phyloP scores from a whole-genome alignment of 2,113 vertebrate genomes.

The Pandion haliaetus region DNA sequence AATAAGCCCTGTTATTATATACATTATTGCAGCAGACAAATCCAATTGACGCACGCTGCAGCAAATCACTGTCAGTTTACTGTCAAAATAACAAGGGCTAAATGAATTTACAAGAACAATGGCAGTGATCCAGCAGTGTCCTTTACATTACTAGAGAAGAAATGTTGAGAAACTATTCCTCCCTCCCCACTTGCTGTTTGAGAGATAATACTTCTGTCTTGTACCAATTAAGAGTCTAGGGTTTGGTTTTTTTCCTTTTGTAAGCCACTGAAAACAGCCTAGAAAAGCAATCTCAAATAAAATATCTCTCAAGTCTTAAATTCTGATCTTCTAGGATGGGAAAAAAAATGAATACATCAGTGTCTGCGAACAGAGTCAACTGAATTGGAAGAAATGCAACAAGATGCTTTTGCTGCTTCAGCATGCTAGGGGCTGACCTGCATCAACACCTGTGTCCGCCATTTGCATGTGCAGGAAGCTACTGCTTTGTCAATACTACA shows the following conservation, averaged over 20 bases:
- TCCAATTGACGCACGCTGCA: slow-evolving; percentile 61
- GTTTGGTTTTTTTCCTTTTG: neutral
- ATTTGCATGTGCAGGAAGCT: neutral
- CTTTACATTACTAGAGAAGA: neutral
- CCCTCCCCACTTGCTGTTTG: neutral
- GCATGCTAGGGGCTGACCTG: neutral
- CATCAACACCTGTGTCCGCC: neutral
- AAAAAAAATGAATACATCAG: neutral
- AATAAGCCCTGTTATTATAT: slow-evolving; percentile 72
- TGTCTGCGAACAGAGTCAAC: neutral
- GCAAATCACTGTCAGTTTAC: slow-evolving; percentile 71
- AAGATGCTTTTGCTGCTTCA: neutral
- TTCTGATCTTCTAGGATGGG: neutral
- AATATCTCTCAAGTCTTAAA: neutral
- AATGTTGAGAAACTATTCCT: slow-evolving; percentile 1
- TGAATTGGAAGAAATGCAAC: neutral
- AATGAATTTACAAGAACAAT: slow-evolving; percentile 63
- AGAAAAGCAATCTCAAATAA: neutral
- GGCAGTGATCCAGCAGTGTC: slow-evolving; percentile 46
- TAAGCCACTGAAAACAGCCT: neutral
- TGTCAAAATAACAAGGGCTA: slow-evolving; percentile 73
- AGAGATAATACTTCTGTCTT: neutral
- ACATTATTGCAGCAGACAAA: slow-evolving; percentile 74
- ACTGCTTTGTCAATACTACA: neutral
- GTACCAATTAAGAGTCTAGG: neutral